These are phyloP conservation scores for Nephila pilipes DNA, from an alignment of 1,140 invertebrate genomes.

Conservation along the genomic window DNA sequence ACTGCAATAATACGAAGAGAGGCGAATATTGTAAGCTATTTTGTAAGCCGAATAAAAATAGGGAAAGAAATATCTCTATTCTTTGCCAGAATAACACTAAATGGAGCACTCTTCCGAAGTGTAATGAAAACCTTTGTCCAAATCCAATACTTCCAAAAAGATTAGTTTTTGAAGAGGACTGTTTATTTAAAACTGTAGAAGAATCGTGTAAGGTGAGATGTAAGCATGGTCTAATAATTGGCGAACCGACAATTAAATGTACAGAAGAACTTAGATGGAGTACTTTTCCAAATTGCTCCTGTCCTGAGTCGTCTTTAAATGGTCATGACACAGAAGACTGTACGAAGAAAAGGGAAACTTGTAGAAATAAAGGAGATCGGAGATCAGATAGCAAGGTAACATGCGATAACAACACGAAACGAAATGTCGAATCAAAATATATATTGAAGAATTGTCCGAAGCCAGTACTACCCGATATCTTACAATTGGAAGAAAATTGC, in stretches of 20 bases:
- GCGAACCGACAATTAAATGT: neutral
- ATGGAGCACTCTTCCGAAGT: slow-evolving; percentile 1
- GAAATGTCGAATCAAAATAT: no score
- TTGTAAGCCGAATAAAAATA: neutral
- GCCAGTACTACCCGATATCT: no score
- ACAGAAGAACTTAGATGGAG: no score
- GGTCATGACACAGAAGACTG: neutral
- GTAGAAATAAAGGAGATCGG: neutral
- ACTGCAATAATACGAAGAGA: neutral
- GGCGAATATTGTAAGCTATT: neutral
- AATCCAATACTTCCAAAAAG: neutral
- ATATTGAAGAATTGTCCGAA: no score
- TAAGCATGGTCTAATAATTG: neutral
- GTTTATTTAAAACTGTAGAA: neutral
- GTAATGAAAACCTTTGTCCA: neutral
- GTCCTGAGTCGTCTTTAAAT: neutral
- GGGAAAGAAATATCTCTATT: neutral
- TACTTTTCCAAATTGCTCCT: slow-evolving; percentile 2
- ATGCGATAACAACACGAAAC: no score
- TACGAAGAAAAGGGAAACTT: neutral
- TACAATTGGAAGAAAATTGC: no score
- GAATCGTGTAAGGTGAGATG: neutral
- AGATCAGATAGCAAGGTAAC: no score
- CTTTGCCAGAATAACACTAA: neutral
- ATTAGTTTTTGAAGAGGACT: neutral